Evolutionary conservation across 2,797 vertebrate species (phyloP), one percentile per base, ranked within the genome.

Genomic region (Chrysocyon brachyurus): DNA sequence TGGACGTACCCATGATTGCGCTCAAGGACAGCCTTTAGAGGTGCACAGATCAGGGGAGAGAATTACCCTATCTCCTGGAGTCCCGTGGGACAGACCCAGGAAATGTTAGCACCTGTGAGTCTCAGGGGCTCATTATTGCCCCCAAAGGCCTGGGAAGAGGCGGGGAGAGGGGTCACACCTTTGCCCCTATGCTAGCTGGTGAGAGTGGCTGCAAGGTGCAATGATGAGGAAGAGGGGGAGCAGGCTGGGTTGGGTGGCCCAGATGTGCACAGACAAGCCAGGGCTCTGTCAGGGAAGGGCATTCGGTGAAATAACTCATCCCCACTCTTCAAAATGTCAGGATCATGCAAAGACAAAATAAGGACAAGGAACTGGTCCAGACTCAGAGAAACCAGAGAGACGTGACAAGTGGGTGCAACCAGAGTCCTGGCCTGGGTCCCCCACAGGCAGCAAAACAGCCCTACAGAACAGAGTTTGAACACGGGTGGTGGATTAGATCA

Each of bases 221-320:
- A 1, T 1, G 28, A 14, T 0, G 6, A 9, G 61, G 40, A 40
- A 17, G 26, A 6, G 3, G 0, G 2, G 56, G 36, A 61, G 16
- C 87, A 4, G 12, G 40, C 40, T 0, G 14, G 61, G 59, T 49
- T 5, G 17, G 75, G 52, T 5, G 77, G 70, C 4, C 56, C 46
- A 70, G 56, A 36, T 8, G 8, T 16, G 52, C 63, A 40, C 7
- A 0, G 88, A 81, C 12, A 6, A 5, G 57, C 57, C 5, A 0
- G 61, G 75, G 16, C 9, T 36, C 22, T 36, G 46, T 57, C 73
- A 21, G n/a, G 2, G 3, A 28, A 21, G 49, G 46, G 12, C 61
- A 15, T 6, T 11, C 12, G 6, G 10, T 1, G 15, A 16, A 36
- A n/a, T n/a, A 31, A 11, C 12, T 63, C n/a, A 21, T 24, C 75